Conservation (phyloP, 2,888 invertebrate species). For the Andrena camellia region DNA sequence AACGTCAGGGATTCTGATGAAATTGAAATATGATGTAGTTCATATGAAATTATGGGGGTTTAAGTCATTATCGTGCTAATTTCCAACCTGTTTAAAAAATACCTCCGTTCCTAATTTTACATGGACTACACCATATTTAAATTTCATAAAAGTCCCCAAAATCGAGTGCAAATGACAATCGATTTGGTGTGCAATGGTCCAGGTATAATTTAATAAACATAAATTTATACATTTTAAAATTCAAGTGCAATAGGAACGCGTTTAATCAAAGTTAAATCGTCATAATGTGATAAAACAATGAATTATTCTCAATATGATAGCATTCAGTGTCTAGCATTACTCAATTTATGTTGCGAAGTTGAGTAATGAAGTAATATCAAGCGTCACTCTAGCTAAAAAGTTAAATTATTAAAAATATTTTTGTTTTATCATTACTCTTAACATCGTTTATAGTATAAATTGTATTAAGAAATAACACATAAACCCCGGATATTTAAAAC, state of each 20-base stretch:
- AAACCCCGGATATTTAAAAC: constrained; percentile 33
- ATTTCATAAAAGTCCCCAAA: too few relatives aligned
- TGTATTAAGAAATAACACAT: constrained; percentile 19
- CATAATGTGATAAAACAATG: constrained; percentile 1
- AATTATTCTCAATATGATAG: constrained; percentile 29
- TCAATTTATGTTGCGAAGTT: constrained; percentile 21
- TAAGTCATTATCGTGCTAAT: too few relatives aligned
- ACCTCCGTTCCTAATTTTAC: too few relatives aligned
- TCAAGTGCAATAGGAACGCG: background rate
- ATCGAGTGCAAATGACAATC: too few relatives aligned
- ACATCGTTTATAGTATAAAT: constrained; percentile 9
- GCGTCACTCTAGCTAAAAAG: constrained; percentile 2
- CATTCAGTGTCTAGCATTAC: constrained; percentile 10
- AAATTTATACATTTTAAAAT: background rate
- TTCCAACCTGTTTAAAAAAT: too few relatives aligned
- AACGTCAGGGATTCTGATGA: too few relatives aligned
- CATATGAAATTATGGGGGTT: too few relatives aligned
- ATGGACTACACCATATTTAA: too few relatives aligned
- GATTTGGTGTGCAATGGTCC: too few relatives aligned
- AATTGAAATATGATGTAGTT: too few relatives aligned
- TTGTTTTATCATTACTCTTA: background rate
- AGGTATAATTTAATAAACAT: constrained; percentile 2
- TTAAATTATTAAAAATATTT: background rate
- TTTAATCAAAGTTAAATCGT: background rate
- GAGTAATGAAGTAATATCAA: constrained; percentile 26